phyloP scores from a whole-genome alignment of 2,888 invertebrate genomes.

The Tenthredo mesomela region DNA sequence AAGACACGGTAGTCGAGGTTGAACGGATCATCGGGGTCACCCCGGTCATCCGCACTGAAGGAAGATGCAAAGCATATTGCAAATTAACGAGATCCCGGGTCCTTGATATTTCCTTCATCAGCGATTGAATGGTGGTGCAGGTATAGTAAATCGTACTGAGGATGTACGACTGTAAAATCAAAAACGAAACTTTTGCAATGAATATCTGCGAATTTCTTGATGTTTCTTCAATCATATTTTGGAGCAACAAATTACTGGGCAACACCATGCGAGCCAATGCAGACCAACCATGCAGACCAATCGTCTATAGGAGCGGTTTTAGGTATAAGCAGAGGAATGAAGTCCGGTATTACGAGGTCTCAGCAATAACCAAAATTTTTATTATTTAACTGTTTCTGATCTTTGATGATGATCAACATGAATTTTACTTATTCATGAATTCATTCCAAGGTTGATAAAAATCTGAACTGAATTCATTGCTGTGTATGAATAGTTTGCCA shows the following conservation, averaged over 20 bases:
- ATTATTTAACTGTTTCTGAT: background rate
- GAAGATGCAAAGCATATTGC: slow-evolving; percentile 6
- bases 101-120: slow-evolving; percentile 5
- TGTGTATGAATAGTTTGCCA: background rate
- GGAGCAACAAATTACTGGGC: background rate
- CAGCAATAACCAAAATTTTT: background rate
- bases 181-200: background rate
- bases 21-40: slow-evolving; percentile 41
- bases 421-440: background rate
- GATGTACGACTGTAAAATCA: background rate
- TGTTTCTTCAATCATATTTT: background rate
- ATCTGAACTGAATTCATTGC: background rate
- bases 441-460: background rate
- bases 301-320: background rate
- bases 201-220: slow-evolving; percentile 7
- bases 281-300: too few species aligned
- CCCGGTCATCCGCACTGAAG: slow-evolving; percentile 32
- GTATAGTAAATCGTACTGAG: background rate
- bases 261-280: too few species aligned
- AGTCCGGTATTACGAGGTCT: background rate
- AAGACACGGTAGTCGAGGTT: slow-evolving; percentile 11
- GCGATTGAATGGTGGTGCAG: background rate
- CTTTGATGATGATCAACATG: background rate
- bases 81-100: slow-evolving; percentile 9
- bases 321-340: background rate